These are phyloP conservation scores for Takifugu rubripes DNA, from an alignment of 2,797 vertebrate genomes.

Conservation along the genomic window DNA sequence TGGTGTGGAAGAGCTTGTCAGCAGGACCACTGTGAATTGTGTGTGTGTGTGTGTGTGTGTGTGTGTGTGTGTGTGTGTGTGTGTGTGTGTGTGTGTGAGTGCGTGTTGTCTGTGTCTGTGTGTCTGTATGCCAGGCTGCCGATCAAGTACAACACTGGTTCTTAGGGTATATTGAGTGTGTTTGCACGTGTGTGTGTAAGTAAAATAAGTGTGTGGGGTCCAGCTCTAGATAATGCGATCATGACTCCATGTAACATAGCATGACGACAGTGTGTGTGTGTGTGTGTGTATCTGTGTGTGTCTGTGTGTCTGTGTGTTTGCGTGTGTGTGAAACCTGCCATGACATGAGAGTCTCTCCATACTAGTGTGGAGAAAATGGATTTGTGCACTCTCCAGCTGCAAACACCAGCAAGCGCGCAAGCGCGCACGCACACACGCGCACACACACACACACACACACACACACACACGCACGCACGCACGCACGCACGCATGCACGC, in stretches of 20 bases:
- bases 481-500: background rate
- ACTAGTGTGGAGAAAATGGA: conserved; percentile 93
- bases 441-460: background rate
- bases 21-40: conserved; percentile 75
- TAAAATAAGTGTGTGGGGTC: conserved; percentile 95
- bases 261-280: conserved; percentile 80
- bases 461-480: background rate
- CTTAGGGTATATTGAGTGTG: conserved; percentile 29
- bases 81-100: conserved; percentile 16
- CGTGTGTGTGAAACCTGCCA: conserved; percentile 48
- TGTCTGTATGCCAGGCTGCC: conserved; percentile 35
- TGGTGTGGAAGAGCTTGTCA: conserved; percentile 97
- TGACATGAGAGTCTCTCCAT: conserved; percentile 80
- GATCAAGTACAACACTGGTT: conserved; percentile 55
- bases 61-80: conserved; percentile 32
- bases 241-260: conserved; percentile 95
- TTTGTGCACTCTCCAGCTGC: conserved; percentile 79
- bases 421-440: conserved; percentile 35
- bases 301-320: conserved; percentile 36
- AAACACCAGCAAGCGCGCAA: conserved; percentile 45
- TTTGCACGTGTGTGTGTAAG: conserved; percentile 56
- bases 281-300: conserved; percentile 51
- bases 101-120: conserved; percentile 19
- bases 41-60: conserved; percentile 30
- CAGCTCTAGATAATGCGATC: conserved; percentile 97